Conservation (phyloP, 1,140 invertebrate species). For the Wasmannia auropunctata region DNA sequence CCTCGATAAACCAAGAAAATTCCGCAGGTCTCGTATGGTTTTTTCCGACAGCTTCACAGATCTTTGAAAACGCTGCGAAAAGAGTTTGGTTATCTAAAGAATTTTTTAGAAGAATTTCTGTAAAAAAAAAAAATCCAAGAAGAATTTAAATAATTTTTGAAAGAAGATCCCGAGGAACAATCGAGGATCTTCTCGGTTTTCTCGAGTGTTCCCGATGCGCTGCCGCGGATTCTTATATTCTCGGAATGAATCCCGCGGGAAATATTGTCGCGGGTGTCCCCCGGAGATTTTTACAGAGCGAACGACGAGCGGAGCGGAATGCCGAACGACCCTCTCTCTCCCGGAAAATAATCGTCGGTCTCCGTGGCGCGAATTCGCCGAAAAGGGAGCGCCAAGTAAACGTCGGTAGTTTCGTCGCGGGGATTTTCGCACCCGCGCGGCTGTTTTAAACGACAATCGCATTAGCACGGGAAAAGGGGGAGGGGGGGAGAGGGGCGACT, state of each 20-base stretch:
- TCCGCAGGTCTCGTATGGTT: background rate
- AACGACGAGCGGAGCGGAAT: conserved; percentile 39
- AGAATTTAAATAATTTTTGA: conserved; percentile 14
- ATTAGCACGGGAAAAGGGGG: conserved; percentile 35
- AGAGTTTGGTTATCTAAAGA: background rate
- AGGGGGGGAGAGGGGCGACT: too few species aligned
- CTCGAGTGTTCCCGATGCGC: background rate
- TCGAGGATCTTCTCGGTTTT: background rate
- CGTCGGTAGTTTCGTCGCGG: background rate
- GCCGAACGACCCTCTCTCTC: conserved; percentile 7
- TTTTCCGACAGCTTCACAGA: background rate
- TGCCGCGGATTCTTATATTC: background rate
- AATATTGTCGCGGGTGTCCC: background rate
- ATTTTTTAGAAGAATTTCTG: background rate
- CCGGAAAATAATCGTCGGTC: conserved; percentile 44
- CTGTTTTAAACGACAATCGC: conserved; percentile 48
- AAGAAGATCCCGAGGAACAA: background rate
- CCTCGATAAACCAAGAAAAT: background rate
- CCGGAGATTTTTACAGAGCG: conserved; percentile 10
- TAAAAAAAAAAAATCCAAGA: background rate
- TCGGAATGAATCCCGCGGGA: conserved; percentile 16
- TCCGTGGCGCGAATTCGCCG: background rate
- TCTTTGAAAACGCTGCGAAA: background rate
- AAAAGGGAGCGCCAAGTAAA: conserved; percentile 20
- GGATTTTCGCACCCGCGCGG: background rate